Percentiles rank a stretch among this genome's conserved stretches.
Evolutionary conservation across 2,797 vertebrate genomes (phyloP).

Genomic region (Helicolenus hilgendorfi): DNA sequence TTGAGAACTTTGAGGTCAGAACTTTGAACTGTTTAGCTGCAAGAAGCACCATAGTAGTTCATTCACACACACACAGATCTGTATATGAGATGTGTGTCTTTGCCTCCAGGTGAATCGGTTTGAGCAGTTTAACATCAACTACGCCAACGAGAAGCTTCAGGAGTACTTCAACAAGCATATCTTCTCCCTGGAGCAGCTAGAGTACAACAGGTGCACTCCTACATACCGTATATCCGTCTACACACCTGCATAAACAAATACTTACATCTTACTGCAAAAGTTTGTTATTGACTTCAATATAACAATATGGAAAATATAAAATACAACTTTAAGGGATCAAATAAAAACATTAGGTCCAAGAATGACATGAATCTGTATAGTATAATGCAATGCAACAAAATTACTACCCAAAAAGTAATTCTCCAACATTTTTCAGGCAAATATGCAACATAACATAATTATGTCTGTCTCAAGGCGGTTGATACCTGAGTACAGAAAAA

Average conservation of each 20-base stretch:
- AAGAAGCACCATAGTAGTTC: not conserved
- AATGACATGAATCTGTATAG: not conserved
- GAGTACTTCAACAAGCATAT: constrained; percentile 93
- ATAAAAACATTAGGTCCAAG: not conserved
- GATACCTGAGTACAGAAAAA: not conserved
- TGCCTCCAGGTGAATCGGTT: constrained; percentile 86
- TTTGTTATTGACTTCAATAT: not conserved
- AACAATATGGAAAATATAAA: not conserved
- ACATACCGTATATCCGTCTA: not conserved
- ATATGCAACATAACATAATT: too few species aligned
- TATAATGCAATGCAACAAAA: not conserved
- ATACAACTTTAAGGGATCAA: not conserved
- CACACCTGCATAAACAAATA: not conserved
- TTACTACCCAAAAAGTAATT: not conserved
- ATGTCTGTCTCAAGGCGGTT: not conserved
- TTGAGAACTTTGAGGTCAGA: constrained; percentile 96
- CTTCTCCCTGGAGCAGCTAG: constrained; percentile 94
- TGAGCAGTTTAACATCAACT: constrained; percentile 90
- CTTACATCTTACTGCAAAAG: not conserved
- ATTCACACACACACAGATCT: not conserved
- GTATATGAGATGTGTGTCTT: not conserved
- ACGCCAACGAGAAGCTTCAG: constrained; percentile 90
- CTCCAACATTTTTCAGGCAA: too few species aligned
- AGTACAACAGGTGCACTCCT: constrained; percentile 93
- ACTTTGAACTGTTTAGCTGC: not conserved